Evolutionary conservation across 2,113 vertebrate species (phyloP).

Genomic region (Enhydra lutris): DNA sequence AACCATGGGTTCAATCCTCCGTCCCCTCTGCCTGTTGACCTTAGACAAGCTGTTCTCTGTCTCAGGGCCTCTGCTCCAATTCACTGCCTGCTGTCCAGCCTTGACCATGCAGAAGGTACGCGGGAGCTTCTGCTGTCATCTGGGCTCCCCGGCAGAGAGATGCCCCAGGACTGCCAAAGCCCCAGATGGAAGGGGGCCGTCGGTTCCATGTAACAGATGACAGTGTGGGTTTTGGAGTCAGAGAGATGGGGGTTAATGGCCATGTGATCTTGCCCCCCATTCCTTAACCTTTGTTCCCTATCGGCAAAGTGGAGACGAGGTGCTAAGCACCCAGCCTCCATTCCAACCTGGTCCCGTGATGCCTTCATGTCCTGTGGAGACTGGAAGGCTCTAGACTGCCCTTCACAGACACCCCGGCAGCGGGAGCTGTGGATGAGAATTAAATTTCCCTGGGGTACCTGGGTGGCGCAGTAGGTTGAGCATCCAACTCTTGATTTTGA

Average conservation of each 20-base stretch:
- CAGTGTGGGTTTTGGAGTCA: neutral
- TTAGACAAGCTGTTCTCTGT: neutral
- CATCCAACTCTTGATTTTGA: neutral
- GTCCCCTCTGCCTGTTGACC: neutral
- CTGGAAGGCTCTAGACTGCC: neutral
- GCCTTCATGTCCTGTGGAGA: neutral
- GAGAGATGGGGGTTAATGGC: neutral
- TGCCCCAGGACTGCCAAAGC: neutral
- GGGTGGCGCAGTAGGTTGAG: neutral
- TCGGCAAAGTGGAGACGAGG: constrained; percentile 37
- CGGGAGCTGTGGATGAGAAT: neutral
- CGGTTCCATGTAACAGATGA: neutral
- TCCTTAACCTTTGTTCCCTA: constrained; percentile 18
- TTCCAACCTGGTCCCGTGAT: neutral
- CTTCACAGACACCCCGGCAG: constrained; percentile 37
- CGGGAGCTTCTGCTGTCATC: neutral
- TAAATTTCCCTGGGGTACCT: neutral
- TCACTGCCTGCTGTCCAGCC: neutral
- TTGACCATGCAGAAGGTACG: neutral
- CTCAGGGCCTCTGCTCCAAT: neutral
- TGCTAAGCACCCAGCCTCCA: neutral
- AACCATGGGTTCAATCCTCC: neutral
- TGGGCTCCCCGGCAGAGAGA: neutral
- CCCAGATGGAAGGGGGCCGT: neutral
- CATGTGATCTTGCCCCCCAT: neutral